phyloP scores from a whole-genome alignment of 2,797 vertebrate genomes.

The Spheniscus humboldti region DNA sequence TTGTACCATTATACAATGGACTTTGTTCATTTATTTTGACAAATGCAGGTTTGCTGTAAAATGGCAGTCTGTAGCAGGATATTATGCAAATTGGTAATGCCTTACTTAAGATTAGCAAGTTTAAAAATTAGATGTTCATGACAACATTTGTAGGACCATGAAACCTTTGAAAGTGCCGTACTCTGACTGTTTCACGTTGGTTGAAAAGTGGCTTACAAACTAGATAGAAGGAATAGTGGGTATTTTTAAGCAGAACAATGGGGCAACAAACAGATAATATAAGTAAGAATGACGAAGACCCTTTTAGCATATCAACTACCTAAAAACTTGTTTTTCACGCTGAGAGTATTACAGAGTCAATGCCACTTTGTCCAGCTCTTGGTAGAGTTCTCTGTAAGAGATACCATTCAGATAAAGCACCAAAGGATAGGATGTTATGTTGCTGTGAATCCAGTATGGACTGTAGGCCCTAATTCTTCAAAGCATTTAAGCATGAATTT shows the following conservation, averaged over 20 bases:
- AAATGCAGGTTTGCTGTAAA: not conserved
- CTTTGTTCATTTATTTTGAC: not conserved
- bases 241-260: not conserved
- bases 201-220: not conserved
- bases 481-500: conserved; percentile 35
- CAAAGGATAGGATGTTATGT: not conserved
- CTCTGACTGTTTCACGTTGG: not conserved
- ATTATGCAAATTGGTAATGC: not conserved
- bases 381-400: not conserved
- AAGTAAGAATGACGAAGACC: not conserved
- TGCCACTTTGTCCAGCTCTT: not conserved
- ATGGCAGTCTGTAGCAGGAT: not conserved
- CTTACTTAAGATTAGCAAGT: not conserved
- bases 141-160: not conserved
- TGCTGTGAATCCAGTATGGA: not conserved
- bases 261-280: not conserved
- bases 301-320: not conserved
- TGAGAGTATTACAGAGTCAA: not conserved
- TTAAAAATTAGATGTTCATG: not conserved
- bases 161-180: not conserved
- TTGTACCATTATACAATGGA: not conserved
- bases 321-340: not conserved
- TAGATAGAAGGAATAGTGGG: not conserved
- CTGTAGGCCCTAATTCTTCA: not conserved
- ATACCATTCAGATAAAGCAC: not conserved